phyloP scores from a whole-genome alignment of 2,797 vertebrate species.

The Rhinella marina region DNA sequence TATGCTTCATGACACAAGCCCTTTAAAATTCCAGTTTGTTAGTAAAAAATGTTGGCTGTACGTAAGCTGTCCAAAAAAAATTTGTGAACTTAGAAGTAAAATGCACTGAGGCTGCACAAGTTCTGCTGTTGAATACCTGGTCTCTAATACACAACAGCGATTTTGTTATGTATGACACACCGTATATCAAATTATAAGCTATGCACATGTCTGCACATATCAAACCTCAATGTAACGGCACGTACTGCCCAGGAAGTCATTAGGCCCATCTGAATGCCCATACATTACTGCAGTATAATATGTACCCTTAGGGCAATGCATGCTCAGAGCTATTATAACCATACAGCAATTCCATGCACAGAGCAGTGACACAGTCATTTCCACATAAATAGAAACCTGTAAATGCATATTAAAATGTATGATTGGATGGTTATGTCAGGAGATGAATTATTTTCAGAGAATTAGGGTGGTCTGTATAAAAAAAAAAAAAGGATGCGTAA shows the following conservation, averaged over 20 bases:
- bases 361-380: background rate
- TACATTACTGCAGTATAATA: background rate
- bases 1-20: too few species aligned
- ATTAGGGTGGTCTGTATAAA: background rate
- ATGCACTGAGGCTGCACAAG: background rate
- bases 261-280: background rate
- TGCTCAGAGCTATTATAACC: background rate
- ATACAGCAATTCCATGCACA: background rate
- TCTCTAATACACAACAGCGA: background rate
- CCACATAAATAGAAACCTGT: conserved; percentile 2
- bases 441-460: background rate
- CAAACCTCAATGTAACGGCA: background rate
- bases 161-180: background rate
- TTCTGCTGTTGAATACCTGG: background rate
- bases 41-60: too few species aligned
- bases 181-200: background rate
- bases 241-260: background rate
- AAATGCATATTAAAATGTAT: background rate
- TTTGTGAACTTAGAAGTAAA: background rate
- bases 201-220: background rate
- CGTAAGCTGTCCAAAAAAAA: too few species aligned
- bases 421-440: background rate
- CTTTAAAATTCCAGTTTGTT: too few species aligned
- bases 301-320: conserved; percentile 18
- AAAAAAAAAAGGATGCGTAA: too few species aligned